Conservation (phyloP, 2,113 vertebrate species). For the Egretta garzetta region DNA sequence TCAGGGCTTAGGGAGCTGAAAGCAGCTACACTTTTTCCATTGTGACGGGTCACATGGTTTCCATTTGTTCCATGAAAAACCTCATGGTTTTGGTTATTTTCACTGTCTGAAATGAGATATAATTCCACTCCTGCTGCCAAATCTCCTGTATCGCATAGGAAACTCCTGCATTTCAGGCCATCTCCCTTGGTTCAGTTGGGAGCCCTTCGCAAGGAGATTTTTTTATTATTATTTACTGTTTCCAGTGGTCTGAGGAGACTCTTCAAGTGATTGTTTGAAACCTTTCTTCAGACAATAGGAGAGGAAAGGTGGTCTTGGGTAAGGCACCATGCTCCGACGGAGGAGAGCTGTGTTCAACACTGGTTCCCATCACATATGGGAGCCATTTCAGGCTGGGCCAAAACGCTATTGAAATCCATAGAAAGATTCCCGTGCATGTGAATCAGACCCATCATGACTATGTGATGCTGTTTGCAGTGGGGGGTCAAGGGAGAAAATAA, state of each 20-base stretch:
- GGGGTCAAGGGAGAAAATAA: not conserved
- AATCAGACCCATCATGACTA: accelerated
- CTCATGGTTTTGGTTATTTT: conserved; percentile 65
- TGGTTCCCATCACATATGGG: not conserved
- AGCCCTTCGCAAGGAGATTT: not conserved
- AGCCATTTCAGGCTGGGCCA: not conserved
- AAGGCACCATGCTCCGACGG: accelerated
- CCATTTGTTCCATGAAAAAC: conserved; percentile 63
- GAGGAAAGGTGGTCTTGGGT: not conserved
- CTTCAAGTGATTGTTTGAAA: not conserved
- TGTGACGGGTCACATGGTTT: conserved; percentile 64
- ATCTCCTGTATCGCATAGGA: not conserved
- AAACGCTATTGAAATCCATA: not conserved
- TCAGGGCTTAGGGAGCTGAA: conserved; percentile 51
- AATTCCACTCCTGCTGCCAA: conserved; percentile 54
- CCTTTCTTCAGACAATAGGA: not conserved
- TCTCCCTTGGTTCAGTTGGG: not conserved
- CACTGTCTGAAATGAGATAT: conserved; percentile 53
- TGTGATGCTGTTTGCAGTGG: not conserved
- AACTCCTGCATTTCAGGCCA: not conserved
- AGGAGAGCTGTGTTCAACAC: accelerated
- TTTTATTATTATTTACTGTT: conserved; percentile 5
- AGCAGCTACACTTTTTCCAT: conserved; percentile 55
- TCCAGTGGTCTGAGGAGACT: not conserved
- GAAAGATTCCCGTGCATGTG: not conserved